Percentiles rank a stretch among this genome's conserved stretches.
Evolutionary conservation across 2,113 vertebrate genomes (phyloP).

Genomic region (Orycteropus afer): DNA sequence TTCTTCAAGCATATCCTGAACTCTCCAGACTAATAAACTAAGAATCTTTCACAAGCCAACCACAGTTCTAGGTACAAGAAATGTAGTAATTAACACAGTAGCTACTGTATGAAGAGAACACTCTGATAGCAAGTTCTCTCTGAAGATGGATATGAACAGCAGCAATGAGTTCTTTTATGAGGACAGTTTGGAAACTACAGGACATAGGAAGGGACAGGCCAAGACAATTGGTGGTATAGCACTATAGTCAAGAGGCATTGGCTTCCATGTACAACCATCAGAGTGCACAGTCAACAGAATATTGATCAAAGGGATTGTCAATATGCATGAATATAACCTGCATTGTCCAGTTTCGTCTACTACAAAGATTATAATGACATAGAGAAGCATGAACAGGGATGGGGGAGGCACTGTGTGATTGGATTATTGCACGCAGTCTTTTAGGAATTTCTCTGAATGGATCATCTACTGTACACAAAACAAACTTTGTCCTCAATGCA

Average conservation of each 20-base stretch:
- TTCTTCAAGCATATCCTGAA: fast-evolving
- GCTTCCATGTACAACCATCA: fast-evolving
- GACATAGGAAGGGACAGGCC: no score
- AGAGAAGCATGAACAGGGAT: not conserved
- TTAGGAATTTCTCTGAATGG: fast-evolving
- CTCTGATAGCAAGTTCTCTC: not conserved
- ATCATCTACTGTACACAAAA: fast-evolving
- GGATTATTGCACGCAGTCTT: fast-evolving
- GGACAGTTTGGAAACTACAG: not conserved
- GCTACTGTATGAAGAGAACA: not conserved
- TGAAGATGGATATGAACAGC: not conserved
- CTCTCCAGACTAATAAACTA: not conserved
- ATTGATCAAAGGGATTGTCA: fast-evolving
- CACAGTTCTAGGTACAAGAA: not conserved
- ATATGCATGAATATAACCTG: not conserved
- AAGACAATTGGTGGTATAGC: no score
- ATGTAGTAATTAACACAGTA: not conserved
- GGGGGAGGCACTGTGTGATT: not conserved
- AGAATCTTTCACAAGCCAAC: not conserved
- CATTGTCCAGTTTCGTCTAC: no score
- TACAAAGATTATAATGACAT: not conserved
- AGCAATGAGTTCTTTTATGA: not conserved
- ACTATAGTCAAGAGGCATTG: not conserved
- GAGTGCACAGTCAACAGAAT: fast-evolving
- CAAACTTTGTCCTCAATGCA: fast-evolving